Evolutionary conservation across 92 coral and sea anemone genomes (phyloP), one percentile per base, ranked within the genome.

Genomic region (Montipora capitata): DNA sequence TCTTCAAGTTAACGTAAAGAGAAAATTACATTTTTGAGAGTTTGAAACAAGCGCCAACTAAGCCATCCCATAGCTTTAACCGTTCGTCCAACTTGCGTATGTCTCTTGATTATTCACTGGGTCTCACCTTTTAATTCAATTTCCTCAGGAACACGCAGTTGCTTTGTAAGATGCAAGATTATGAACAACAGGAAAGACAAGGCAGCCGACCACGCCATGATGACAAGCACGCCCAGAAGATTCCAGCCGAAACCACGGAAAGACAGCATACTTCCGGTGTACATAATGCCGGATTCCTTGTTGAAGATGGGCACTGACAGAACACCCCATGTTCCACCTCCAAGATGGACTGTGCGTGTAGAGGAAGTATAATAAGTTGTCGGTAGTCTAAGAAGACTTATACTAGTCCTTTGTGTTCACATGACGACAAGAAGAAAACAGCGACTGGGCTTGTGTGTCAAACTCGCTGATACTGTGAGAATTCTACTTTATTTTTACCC

Each of bases 241-340:
- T 96, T 96, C 97, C 97, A 96, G 9, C 96, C 99, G 20, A 94
- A 89, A 65, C 57, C 18, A 65, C 87, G 78, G 88, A 96, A 94
- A 7, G 99, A 84, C 39, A 54, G 73, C 11, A 18, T 74, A 67
- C 87, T 79, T 79, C 99, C 91, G 12, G 79, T 58, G 68, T 92
- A 96, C 57, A 96, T 79, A 12, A 96, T 92, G 52, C 99, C 98
- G 4, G 81, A n/a, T 15, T 92, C 86, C 80, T 85, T 91, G 77
- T 91, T 93, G 80, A 96, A 88, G 12, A 96, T 77, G 12, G 99
- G 94, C 18, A 85, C 99, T 1, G 98, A 96, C 76, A 96, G 63
- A 35, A 91, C 96, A 7, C 99, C 99, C 99, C 99, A 96, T 74
- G 92, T 77, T 7, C 99, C 99, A 48, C 96, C 99, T 41, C 99